Evolutionary conservation across 2,888 invertebrate species (phyloP), one percentile per base, ranked within the genome.

Genomic region (Myathropa florea): DNA sequence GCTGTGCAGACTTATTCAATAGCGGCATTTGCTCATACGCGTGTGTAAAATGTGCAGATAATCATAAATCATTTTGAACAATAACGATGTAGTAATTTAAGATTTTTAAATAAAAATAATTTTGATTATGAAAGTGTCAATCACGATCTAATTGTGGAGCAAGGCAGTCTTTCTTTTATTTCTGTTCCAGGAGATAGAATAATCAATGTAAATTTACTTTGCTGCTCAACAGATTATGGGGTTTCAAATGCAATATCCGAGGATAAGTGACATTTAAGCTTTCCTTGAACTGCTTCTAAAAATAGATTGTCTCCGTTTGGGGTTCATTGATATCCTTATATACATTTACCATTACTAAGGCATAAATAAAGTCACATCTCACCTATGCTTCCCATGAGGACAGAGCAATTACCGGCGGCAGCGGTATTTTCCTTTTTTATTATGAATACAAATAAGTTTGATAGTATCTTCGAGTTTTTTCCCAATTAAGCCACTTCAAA

Each of bases 371-470:
- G n/a, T 24, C 24, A 57, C 12, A 21, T 36, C 83, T 86, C 18
- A 86, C 86, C 86, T 86, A 86, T 39, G 63, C 86, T 86, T 65
- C 86, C 86, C 86, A 86, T 86, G 65, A 79, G 61, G 78, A 83
- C 65, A 1, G 26, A 30, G 10, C 23, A 61, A 60, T 73, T 78
- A 59, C 73, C 57, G 82, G 70, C 75, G 60, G 53, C 61, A 55
- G 60, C 65, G 59, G 61, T 59, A 67, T 46, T 46, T 46, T 39
- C 39, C 39, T 39, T 39, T 39, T 39, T 39, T n/a, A n/a, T 84
- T 70, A 36, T 26, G 33, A 30, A 28, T 67, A 18, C 70, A 68
- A 86, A 73, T 67, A 72, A 73, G 77, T 64, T 77, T 73, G 23
- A 64, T 67, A 23, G n/a, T 33, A 60, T 9, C 6, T n/a, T 70